Evolutionary conservation across 2,888 invertebrate species (phyloP).

Genomic region (Brenthis ino): DNA sequence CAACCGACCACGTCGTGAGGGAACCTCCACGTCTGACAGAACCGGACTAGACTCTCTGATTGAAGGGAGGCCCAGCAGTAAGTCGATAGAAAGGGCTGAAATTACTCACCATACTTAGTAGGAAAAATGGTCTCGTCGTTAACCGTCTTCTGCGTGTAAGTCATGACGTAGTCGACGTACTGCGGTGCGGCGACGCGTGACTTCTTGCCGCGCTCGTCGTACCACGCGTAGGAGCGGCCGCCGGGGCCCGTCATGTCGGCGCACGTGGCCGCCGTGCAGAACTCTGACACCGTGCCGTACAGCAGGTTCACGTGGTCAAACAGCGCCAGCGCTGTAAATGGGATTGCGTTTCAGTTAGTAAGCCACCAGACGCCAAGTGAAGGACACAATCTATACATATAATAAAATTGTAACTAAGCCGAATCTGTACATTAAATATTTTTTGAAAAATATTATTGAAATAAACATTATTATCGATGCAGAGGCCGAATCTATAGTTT

Average conservation of each 20-base stretch:
- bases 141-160: slow-evolving; percentile 97
- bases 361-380: slow-evolving; percentile 20
- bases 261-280: slow-evolving; percentile 97
- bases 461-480: too few relatives aligned
- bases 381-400: too few relatives aligned
- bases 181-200: slow-evolving; percentile 98
- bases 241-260: slow-evolving; percentile 98
- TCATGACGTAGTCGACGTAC: slow-evolving; percentile 99
- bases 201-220: slow-evolving; percentile 99
- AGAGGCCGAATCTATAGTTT: too few relatives aligned
- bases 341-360: neutral
- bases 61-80: slow-evolving; percentile 59
- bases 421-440: too few relatives aligned
- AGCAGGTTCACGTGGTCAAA: slow-evolving; percentile 99
- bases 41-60: neutral
- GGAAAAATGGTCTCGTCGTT: slow-evolving; percentile 98
- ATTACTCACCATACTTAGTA: slow-evolving; percentile 92
- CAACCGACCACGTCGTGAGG: slow-evolving; percentile 52
- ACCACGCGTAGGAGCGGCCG: slow-evolving; percentile 98
- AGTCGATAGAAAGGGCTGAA: too few relatives aligned
- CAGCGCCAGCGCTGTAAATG: slow-evolving; percentile 92
- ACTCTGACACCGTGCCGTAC: slow-evolving; percentile 99
- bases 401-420: too few relatives aligned
- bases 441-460: too few relatives aligned
- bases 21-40: neutral